A percentile compares a stretch with the other conserved stretches of the same genome.
Evolutionary conservation across 2,113 vertebrate species (phyloP).

Genomic region (Opisthocomus hoazin): DNA sequence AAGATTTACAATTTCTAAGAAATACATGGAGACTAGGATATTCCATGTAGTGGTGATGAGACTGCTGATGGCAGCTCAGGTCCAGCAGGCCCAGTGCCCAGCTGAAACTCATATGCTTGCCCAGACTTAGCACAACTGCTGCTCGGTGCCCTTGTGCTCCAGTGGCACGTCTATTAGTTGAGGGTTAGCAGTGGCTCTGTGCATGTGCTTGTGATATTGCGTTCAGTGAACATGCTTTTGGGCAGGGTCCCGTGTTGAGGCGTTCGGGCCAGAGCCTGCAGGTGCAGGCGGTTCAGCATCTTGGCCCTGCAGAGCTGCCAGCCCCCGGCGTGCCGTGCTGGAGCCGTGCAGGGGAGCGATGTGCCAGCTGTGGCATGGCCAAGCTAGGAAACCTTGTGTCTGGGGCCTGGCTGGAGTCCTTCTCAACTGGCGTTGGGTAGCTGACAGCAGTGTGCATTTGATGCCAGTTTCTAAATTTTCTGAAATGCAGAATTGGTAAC

Average conservation of each 20-base stretch:
- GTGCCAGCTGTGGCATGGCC: accelerated
- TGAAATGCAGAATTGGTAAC: accelerated
- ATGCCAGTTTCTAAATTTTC: neutral
- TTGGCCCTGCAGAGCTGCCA: neutral
- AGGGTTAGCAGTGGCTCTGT: neutral
- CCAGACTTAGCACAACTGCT: neutral
- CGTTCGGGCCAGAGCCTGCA: neutral
- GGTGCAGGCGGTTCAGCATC: neutral
- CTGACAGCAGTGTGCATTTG: neutral
- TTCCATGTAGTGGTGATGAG: neutral
- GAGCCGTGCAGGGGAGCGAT: accelerated
- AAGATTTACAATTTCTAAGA: neutral
- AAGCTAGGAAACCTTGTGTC: accelerated
- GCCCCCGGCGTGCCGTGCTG: accelerated
- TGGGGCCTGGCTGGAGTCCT: neutral
- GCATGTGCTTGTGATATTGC: accelerated
- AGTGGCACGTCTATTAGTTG: neutral
- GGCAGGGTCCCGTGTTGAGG: neutral
- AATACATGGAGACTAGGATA: too few relatives aligned
- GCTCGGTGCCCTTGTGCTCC: accelerated
- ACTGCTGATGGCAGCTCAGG: neutral
- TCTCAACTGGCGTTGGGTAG: neutral
- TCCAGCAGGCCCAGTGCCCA: neutral
- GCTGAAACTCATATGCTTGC: neutral
- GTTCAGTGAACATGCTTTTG: neutral